Conservation (phyloP, 2,113 vertebrate species). For the Melierax canorus region DNA sequence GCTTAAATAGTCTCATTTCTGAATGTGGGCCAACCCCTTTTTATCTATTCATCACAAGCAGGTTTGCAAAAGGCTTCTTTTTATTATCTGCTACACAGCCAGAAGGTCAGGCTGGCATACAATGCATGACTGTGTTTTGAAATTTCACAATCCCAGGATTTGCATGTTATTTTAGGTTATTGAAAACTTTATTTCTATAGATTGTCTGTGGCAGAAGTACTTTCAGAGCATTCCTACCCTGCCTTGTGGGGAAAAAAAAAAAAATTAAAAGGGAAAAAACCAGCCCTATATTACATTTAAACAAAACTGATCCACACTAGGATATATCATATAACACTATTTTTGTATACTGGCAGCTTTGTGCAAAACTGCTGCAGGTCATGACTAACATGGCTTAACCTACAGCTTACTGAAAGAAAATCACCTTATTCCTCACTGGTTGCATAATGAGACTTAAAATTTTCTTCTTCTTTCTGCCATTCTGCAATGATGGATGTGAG, state of each 20-base stretch:
- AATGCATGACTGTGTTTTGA: not conserved
- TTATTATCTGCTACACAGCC: not conserved
- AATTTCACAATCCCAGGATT: not conserved
- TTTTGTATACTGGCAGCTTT: not conserved
- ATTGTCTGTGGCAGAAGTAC: not conserved
- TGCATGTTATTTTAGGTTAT: not conserved
- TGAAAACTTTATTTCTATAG: not conserved
- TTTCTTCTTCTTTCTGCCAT: not conserved
- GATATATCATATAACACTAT: not conserved
- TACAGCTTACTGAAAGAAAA: not conserved
- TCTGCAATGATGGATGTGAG: not conserved
- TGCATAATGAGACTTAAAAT: not conserved
- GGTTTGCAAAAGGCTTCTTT: not conserved
- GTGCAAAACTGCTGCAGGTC: not conserved
- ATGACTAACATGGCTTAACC: not conserved
- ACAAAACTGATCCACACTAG: not conserved
- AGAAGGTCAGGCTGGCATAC: not conserved
- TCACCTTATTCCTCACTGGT: not conserved
- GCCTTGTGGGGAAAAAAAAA: rapidly evolving
- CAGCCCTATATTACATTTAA: not conserved
- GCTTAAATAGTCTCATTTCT: not conserved
- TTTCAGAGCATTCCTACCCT: not conserved
- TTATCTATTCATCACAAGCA: not conserved
- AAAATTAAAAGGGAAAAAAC: rapidly evolving
- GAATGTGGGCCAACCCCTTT: not conserved